Evolutionary conservation across 92 coral and sea anemone genomes (phyloP).

Genomic region (Paramuricea clavata): DNA sequence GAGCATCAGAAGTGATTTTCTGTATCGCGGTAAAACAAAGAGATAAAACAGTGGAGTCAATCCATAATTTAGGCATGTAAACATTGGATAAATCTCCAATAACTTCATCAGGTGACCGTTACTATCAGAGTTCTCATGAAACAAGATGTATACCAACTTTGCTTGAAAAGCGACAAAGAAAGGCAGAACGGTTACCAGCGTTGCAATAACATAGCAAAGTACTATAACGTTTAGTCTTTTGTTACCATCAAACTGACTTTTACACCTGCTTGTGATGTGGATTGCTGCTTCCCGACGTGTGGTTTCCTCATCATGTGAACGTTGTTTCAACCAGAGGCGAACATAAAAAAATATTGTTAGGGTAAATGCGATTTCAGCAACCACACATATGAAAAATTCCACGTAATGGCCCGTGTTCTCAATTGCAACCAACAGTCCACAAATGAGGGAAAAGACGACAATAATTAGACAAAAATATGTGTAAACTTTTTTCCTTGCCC

Average conservation of each 20-base stretch:
- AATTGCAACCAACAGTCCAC: slow-evolving; percentile 42
- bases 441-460: slow-evolving; percentile 47
- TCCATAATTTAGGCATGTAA: slow-evolving; percentile 42
- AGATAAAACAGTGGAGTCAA: slow-evolving; percentile 34
- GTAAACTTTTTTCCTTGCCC: slow-evolving; percentile 41
- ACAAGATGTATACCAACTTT: slow-evolving; percentile 16
- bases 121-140: background rate
- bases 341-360: slow-evolving; percentile 31
- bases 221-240: slow-evolving; percentile 41
- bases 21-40: slow-evolving; percentile 23
- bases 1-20: background rate
- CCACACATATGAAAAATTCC: slow-evolving; percentile 33
- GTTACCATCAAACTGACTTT: background rate
- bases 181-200: slow-evolving; percentile 35
- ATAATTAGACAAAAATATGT: slow-evolving; percentile 40
- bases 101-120: slow-evolving; percentile 4
- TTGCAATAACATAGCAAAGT: slow-evolving; percentile 35
- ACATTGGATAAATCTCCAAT: slow-evolving; percentile 37
- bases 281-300: background rate
- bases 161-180: slow-evolving; percentile 50
- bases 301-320: slow-evolving; percentile 6
- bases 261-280: background rate
- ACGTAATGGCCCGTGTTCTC: slow-evolving; percentile 35
- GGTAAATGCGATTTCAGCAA: slow-evolving; percentile 37
- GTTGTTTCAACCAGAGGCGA: slow-evolving; percentile 32